phyloP scores from a whole-genome alignment of 2,888 invertebrate species.

The Epinotia demarniana region DNA sequence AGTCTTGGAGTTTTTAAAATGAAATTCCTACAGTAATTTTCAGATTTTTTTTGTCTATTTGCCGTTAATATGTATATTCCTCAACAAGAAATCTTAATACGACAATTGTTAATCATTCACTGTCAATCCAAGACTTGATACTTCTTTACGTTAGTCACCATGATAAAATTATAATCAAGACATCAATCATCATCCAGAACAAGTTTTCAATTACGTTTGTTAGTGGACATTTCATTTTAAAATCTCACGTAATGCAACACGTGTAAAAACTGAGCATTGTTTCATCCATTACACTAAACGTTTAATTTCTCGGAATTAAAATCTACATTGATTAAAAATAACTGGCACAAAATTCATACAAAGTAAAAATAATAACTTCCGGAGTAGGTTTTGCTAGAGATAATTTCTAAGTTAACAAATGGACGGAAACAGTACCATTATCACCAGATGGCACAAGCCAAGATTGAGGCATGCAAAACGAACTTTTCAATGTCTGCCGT shows the following conservation, averaged over 20 bases:
- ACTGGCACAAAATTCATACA: conserved; percentile 81
- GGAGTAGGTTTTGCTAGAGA: conserved; percentile 1
- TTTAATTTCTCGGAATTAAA: conserved; percentile 45
- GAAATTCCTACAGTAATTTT: background rate
- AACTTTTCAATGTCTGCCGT: conserved; percentile 5
- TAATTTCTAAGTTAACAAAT: conserved; percentile 10
- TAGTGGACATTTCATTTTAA: conserved; percentile 1
- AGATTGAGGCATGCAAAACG: conserved; percentile 17
- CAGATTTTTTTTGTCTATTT: background rate
- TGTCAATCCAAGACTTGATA: background rate
- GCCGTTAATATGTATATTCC: background rate
- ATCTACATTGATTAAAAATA: conserved; percentile 54
- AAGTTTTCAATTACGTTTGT: background rate
- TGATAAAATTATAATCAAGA: too few relatives aligned
- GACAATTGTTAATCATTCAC: background rate
- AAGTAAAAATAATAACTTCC: conserved; percentile 47
- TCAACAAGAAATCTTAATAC: too few relatives aligned
- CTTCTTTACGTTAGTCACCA: background rate
- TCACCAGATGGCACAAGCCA: conserved; percentile 43
- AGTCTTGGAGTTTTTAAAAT: conserved; percentile 2
- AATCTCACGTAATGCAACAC: background rate
- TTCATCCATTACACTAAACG: conserved; percentile 52
- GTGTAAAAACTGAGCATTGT: conserved; percentile 68
- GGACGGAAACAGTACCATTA: conserved; percentile 21
- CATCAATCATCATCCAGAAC: background rate